phyloP scores from a whole-genome alignment of 2,797 vertebrate species.

The Cyprinodon diabolis region DNA sequence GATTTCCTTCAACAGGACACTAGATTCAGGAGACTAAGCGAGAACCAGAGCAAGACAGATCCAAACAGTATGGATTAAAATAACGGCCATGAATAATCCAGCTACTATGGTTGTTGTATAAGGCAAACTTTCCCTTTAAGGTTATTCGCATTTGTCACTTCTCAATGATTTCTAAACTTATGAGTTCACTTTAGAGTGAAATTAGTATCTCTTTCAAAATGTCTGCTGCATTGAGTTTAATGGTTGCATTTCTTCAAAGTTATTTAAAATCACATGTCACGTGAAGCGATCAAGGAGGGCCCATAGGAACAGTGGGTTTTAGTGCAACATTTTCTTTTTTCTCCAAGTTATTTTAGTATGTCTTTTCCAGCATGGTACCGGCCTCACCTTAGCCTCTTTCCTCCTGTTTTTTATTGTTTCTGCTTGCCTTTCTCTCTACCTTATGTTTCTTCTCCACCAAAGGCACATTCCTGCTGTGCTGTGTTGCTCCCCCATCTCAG shows the following conservation, averaged over 20 bases:
- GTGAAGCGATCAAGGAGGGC: conserved; percentile 35
- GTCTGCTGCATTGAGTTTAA: background rate
- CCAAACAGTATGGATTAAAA: conserved; percentile 38
- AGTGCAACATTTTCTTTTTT: conserved; percentile 58
- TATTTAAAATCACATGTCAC: conserved; percentile 38
- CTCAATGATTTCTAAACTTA: conserved; percentile 43
- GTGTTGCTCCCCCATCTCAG: conserved; percentile 82
- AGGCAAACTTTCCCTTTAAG: conserved; percentile 36
- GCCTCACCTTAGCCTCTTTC: conserved; percentile 54
- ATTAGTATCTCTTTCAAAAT: background rate
- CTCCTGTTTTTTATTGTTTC: conserved; percentile 73
- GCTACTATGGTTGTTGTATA: conserved; percentile 45
- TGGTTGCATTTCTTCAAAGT: background rate
- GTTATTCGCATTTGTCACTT: conserved; percentile 53
- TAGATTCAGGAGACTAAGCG: conserved; percentile 1
- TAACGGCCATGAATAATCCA: conserved; percentile 52
- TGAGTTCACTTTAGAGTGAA: conserved; percentile 11
- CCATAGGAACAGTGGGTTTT: conserved; percentile 35
- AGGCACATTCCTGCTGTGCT: conserved; percentile 81
- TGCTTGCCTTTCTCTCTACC: conserved; percentile 79
- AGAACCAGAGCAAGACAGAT: conserved; percentile 36
- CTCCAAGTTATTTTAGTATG: conserved; percentile 68
- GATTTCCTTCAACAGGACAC: conserved; percentile 13
- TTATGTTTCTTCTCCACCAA: conserved; percentile 72
- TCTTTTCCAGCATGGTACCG: conserved; percentile 61